phyloP scores from a whole-genome alignment of 2,888 invertebrate genomes.

The Globia sparganii region DNA sequence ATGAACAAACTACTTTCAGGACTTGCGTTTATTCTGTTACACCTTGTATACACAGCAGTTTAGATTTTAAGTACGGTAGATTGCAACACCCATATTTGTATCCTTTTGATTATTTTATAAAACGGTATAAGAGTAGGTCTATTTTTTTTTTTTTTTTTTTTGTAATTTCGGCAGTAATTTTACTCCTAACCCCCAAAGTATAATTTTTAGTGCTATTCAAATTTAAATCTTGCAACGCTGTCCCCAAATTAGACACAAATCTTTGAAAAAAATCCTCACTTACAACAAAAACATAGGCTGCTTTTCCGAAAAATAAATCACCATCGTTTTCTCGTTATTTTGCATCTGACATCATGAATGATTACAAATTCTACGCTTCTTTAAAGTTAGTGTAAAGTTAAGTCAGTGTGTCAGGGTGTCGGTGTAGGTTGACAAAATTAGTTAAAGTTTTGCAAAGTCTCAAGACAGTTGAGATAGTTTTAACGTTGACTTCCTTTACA shows the following conservation, averaged over 20 bases:
- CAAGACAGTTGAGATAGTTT: conserved; percentile 10
- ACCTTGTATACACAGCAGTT: not conserved
- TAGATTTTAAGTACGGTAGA: conserved; percentile 1
- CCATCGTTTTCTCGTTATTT: conserved; percentile 21
- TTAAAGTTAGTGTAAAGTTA: not conserved
- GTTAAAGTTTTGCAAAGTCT: conserved; percentile 18
- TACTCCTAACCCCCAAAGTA: not conserved
- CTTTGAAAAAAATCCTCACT: not conserved
- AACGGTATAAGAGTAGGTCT: not conserved
- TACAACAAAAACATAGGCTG: not conserved
- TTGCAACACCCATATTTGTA: not conserved
- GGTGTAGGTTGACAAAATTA: not conserved
- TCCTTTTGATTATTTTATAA: not conserved
- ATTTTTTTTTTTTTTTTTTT: not conserved
- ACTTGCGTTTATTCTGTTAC: too few relatives aligned
- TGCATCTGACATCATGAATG: conserved; percentile 22
- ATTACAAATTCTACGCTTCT: conserved; percentile 23
- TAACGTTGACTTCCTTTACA: conserved; percentile 4
- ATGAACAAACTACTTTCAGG: too few relatives aligned
- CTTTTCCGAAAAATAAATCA: conserved; percentile 32
- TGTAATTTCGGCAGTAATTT: not conserved
- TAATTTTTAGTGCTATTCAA: not conserved
- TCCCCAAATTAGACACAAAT: conserved; percentile 18
- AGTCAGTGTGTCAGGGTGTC: not conserved
- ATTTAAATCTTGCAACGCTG: not conserved